A percentile compares a stretch with the other conserved stretches of the same genome.
phyloP scores from a whole-genome alignment of 2,113 vertebrate species.

The Bos javanicus region DNA sequence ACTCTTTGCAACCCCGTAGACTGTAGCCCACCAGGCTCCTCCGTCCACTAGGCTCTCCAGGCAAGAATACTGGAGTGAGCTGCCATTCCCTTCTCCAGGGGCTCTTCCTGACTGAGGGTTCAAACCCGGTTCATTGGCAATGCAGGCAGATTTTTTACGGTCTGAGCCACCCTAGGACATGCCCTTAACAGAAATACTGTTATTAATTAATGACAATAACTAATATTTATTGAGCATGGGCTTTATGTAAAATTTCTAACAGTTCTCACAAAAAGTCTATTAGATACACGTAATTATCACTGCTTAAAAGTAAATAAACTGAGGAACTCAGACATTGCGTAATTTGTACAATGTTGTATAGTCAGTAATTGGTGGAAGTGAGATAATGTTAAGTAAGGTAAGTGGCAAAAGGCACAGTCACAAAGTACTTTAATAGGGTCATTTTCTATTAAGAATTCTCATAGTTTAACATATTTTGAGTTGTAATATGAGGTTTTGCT shows the following conservation, averaged over 20 bases:
- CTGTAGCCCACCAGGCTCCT: background rate
- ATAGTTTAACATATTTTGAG: background rate
- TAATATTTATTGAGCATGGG: background rate
- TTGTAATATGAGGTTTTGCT: background rate
- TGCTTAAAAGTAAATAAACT: background rate
- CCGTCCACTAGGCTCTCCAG: accelerated
- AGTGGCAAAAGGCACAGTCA: background rate
- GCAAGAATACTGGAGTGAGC: background rate
- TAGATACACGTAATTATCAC: background rate
- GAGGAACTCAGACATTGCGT: background rate
- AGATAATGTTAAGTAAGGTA: background rate
- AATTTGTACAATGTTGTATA: background rate
- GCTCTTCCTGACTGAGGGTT: background rate
- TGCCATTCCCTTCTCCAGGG: background rate
- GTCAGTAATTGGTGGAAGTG: background rate
- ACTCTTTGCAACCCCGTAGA: background rate
- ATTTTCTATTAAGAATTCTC: background rate
- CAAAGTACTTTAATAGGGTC: background rate
- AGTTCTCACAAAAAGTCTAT: background rate
- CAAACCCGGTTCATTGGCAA: accelerated
- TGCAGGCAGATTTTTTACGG: accelerated
- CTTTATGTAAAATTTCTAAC: background rate
- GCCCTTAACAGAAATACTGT: background rate
- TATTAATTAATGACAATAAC: background rate
- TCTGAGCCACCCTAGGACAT: background rate